Percentiles rank a stretch among this genome's conserved stretches.
phyloP scores from a whole-genome alignment of 2,113 vertebrate genomes.

The Crypturellus undulatus region DNA sequence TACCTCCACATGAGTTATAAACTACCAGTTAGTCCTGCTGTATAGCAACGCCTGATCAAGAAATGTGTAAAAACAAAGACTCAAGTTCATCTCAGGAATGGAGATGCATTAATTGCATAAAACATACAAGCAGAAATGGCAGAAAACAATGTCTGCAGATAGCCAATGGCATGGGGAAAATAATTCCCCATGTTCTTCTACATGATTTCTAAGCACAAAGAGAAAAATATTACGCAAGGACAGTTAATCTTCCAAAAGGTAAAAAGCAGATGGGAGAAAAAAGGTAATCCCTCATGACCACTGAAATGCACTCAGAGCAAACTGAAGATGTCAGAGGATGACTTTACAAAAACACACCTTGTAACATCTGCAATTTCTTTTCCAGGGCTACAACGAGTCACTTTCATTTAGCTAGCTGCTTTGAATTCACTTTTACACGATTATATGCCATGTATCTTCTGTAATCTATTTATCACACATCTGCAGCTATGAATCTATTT shows the following conservation, averaged over 20 bases:
- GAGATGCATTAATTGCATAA: neutral
- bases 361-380: neutral
- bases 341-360: neutral
- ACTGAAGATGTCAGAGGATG: neutral
- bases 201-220: neutral
- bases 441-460: neutral
- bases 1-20: accelerated
- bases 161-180: neutral
- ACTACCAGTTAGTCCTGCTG: neutral
- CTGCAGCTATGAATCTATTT: neutral
- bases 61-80: neutral
- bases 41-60: neutral
- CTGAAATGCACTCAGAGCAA: neutral
- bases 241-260: neutral
- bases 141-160: neutral
- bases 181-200: neutral
- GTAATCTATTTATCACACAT: neutral
- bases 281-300: neutral
- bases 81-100: neutral
- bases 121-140: neutral
- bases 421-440: neutral
- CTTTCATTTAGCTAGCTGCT: neutral
- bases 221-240: neutral
- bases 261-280: neutral
- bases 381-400: neutral